Percentiles rank a stretch among this genome's conserved stretches.
phyloP scores from a whole-genome alignment of 1,140 invertebrate genomes.

The Heliconius hewitsoni region DNA sequence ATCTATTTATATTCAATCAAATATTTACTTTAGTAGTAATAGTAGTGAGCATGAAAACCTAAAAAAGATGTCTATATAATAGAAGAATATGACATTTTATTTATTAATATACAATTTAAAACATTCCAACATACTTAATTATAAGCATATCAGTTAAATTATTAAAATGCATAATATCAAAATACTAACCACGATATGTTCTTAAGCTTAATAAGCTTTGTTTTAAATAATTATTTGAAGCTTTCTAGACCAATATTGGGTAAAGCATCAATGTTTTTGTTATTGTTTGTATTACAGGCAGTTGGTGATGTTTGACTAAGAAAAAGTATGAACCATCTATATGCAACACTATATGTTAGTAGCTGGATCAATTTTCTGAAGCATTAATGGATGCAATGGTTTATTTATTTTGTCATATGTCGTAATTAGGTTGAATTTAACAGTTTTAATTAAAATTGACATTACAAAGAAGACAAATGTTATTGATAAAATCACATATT shows the following conservation, averaged over 20 bases:
- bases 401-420: conserved; percentile 26
- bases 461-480: conserved; percentile 25
- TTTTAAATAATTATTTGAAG: not conserved
- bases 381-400: conserved; percentile 52
- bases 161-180: conserved; percentile 2
- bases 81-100: not conserved
- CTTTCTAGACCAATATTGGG: conserved; percentile 18
- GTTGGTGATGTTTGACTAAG: conserved; percentile 76
- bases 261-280: conserved; percentile 49
- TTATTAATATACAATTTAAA: not conserved
- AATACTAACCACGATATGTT: conserved; percentile 1
- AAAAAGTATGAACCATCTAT: conserved; percentile 63
- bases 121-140: not conserved
- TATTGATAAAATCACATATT: conserved; percentile 25
- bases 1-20: not conserved
- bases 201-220: not conserved
- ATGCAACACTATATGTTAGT: conserved; percentile 63
- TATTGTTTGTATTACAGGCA: conserved; percentile 78
- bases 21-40: not conserved
- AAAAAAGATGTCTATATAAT: not conserved
- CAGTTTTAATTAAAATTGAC: conserved; percentile 24
- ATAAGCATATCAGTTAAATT: not conserved
- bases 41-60: not conserved
- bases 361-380: conserved; percentile 67
- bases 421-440: conserved; percentile 25